Percentiles rank a stretch among this genome's conserved stretches.
These are phyloP conservation scores for Leptopilina syphax DNA, from an alignment of 2,888 invertebrate species.

Conservation along the genomic window DNA sequence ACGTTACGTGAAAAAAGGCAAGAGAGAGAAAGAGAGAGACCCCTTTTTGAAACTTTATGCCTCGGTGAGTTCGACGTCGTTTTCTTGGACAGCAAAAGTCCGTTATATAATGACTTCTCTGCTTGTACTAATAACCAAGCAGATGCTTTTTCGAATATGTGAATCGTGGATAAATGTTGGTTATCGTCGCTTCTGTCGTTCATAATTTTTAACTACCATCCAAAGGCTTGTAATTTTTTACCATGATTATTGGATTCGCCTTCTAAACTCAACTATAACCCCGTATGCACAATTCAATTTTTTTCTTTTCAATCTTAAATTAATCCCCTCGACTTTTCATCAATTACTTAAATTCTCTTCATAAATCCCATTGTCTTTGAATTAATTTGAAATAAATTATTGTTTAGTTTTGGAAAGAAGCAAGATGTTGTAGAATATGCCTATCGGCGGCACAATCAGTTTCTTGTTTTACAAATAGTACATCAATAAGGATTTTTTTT, in stretches of 20 bases:
- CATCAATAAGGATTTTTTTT: not conserved
- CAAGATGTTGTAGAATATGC: too few species aligned
- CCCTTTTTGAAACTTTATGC: conserved; percentile 61
- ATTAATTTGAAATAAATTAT: too few species aligned
- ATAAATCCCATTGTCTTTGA: too few species aligned
- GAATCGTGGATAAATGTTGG: conserved; percentile 54
- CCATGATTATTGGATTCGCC: conserved; percentile 20
- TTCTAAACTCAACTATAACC: conserved; percentile 24
- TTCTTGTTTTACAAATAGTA: conserved; percentile 17
- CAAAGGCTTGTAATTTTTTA: conserved; percentile 29
- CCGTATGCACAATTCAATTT: conserved; percentile 2
- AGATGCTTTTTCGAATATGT: conserved; percentile 56
- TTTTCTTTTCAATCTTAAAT: conserved; percentile 1
- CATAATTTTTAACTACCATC: conserved; percentile 38
- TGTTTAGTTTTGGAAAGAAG: too few species aligned
- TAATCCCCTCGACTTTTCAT: too few species aligned
- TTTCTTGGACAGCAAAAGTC: conserved; percentile 67
- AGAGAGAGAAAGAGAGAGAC: conserved; percentile 39
- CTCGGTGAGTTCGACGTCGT: conserved; percentile 67
- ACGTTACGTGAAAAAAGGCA: conserved; percentile 38
- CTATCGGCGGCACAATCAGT: not conserved
- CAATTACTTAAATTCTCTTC: too few species aligned
- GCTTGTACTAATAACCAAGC: conserved; percentile 54
- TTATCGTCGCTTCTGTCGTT: conserved; percentile 51
- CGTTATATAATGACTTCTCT: conserved; percentile 64